phyloP scores from a whole-genome alignment of 2,113 vertebrate genomes.

The Morphnarchus princeps region DNA sequence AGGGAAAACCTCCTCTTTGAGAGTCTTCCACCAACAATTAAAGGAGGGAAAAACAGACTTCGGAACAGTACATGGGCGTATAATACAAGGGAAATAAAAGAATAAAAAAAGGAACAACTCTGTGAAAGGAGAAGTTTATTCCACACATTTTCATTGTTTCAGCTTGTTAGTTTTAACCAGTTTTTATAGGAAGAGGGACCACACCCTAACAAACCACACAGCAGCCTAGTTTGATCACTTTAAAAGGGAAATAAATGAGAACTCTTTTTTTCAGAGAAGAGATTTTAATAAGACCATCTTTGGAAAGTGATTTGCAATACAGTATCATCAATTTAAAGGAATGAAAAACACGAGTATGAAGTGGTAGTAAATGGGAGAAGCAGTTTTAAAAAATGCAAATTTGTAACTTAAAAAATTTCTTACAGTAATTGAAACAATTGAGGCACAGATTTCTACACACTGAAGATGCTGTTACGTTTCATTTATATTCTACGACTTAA shows the following conservation, averaged over 20 bases:
- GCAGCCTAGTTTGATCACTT: not conserved
- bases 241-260: not conserved
- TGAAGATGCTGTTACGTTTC: not conserved
- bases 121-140: not conserved
- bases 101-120: not conserved
- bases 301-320: not conserved
- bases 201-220: not conserved
- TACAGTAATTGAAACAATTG: not conserved
- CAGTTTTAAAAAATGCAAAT: not conserved
- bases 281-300: not conserved
- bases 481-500: not conserved
- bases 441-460: not conserved
- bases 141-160: not conserved
- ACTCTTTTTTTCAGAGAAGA: not conserved
- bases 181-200: not conserved
- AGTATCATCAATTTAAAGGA: not conserved
- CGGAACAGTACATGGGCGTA: not conserved
- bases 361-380: not conserved
- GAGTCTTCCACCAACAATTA: not conserved
- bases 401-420: not conserved
- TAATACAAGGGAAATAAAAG: not conserved
- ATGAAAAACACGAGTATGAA: not conserved
- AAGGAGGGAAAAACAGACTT: not conserved
- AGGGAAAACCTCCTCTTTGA: not conserved
- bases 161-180: not conserved